Evolutionary conservation across 2,113 vertebrate species (phyloP).

Genomic region (Verasper variegatus): DNA sequence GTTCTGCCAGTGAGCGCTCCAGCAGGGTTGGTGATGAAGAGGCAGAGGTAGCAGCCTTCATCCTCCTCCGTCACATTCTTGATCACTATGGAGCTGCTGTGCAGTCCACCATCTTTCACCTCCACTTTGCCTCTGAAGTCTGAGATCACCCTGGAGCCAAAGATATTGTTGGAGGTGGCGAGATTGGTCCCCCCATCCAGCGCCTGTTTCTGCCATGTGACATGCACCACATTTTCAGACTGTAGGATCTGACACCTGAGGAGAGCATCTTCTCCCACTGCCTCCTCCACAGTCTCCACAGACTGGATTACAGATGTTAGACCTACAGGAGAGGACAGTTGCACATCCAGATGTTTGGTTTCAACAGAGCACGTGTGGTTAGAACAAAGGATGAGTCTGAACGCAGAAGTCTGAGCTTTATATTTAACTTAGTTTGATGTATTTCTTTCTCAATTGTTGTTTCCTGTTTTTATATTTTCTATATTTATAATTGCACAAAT

Average conservation of each 20-base stretch:
- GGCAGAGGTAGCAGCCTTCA: conserved; percentile 52
- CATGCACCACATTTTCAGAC: conserved; percentile 25
- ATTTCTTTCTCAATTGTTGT: no score
- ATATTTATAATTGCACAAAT: no score
- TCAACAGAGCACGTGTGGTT: neutral
- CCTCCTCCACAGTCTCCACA: conserved; percentile 7
- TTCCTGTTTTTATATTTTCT: no score
- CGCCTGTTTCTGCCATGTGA: conserved; percentile 57
- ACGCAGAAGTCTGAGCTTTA: no score
- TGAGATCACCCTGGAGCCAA: neutral
- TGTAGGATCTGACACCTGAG: conserved; percentile 43
- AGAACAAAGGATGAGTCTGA: neutral
- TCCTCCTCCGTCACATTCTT: conserved; percentile 34
- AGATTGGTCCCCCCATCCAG: neutral
- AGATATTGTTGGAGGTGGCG: neutral
- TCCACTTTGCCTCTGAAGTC: conserved; percentile 8
- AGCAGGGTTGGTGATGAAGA: conserved; percentile 53
- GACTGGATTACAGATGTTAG: neutral
- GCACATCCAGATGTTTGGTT: neutral
- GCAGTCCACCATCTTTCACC: conserved; percentile 4
- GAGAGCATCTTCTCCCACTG: conserved; percentile 17
- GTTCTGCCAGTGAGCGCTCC: neutral
- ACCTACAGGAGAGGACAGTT: conserved; percentile 10
- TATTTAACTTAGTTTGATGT: no score
- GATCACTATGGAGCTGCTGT: conserved; percentile 47